Conservation (phyloP, 2,888 invertebrate species). For the Meiosimyza platycephala region DNA sequence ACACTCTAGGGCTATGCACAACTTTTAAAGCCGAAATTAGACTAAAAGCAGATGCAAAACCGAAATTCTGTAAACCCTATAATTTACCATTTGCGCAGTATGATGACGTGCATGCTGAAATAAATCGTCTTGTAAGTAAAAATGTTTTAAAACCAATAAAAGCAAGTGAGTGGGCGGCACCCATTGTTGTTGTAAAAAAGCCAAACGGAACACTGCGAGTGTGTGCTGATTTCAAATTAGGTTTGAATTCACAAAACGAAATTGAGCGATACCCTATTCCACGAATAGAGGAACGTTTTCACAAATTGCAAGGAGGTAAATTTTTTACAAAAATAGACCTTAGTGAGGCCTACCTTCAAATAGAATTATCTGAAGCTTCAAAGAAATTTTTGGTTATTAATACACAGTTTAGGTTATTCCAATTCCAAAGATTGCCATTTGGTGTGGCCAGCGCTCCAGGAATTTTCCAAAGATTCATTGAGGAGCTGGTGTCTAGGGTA, state of each 20-base stretch:
- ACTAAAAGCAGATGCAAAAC: too few relatives aligned
- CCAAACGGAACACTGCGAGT: conserved; percentile 31
- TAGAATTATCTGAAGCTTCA: conserved; percentile 36
- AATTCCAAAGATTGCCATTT: background rate
- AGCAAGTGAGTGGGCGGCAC: background rate
- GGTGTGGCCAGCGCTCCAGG: background rate
- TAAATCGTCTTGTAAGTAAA: background rate
- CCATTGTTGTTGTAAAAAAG: conserved; percentile 8
- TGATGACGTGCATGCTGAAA: background rate
- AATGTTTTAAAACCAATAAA: background rate
- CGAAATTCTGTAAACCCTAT: background rate
- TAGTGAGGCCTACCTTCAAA: conserved; percentile 41
- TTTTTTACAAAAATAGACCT: conserved; percentile 39
- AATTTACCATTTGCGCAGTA: background rate
- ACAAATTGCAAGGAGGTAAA: background rate
- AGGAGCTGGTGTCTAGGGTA: background rate
- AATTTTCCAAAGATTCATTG: conserved; percentile 2
- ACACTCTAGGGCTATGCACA: background rate
- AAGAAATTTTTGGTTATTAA: conserved; percentile 1
- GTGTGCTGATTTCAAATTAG: conserved; percentile 24
- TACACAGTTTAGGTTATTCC: background rate
- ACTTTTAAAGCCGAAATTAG: background rate
- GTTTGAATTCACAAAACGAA: background rate
- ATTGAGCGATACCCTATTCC: background rate
- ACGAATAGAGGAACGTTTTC: background rate